Evolutionary conservation across 2,797 vertebrate genomes (phyloP), one percentile per base, ranked within the genome.

Genomic region (Rhincodon typus): DNA sequence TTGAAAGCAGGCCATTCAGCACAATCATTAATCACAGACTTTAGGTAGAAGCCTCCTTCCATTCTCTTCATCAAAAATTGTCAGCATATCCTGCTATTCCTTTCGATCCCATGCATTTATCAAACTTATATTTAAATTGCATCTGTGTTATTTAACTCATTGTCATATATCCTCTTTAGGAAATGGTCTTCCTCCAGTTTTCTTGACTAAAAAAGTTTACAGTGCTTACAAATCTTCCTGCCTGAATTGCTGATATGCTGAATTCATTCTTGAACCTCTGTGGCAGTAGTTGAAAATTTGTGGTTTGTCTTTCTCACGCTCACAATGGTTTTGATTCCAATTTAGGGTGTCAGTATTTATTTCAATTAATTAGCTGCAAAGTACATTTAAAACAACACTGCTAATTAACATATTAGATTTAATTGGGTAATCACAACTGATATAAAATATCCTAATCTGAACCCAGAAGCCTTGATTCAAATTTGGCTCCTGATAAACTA

Each of bases 341-440:
- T 94, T 67, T n/a, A 10, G 0, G 23, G 21, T 42, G 62, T 42
- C 67, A 25, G 12, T 94, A 94, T 94, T 94, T 69, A 38, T 72
- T 72, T 94, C 25, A 94, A 70, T 70, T 94, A 72, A 69, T 94
- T 46, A 94, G 57, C 30, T 62, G 42, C 42, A 84, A 84, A 62
- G 27, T 90, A 17, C 57, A 46, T 94, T 94, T 94, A 94, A 94
- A 94, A 94, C 46, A 66, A n/a, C 34, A 94, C n/a, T 46, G 38
- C 0, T 70, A 34, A 69, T 70, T 38, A 70, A 94, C 93, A 94
- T 70, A 94, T 69, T 70, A 94, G 23, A 94, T 46, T 70, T 72
- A 94, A 69, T 94, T 42, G 7, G 91, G 34, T 38, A 67, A 94
- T 94, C 70, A 69, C 70, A 94, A 94, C 70, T 42, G 10, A 72